Percentiles rank a stretch among this genome's conserved stretches.
Evolutionary conservation across 1,140 invertebrate species (phyloP).

Genomic region (Brachystomella parvula): DNA sequence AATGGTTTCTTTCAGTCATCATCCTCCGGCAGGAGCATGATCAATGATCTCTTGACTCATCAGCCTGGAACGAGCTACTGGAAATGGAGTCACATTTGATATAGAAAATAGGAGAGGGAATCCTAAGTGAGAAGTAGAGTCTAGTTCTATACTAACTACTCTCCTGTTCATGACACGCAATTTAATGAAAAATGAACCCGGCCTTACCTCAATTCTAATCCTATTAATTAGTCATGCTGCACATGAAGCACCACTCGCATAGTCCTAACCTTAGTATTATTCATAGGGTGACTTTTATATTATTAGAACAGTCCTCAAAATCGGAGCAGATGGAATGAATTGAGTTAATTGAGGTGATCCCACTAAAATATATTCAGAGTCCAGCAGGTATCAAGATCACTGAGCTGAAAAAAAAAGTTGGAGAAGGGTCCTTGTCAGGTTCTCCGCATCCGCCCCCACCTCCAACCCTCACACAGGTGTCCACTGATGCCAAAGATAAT

Average conservation of each 20-base stretch:
- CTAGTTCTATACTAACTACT: too few relatives aligned
- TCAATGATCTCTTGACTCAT: conserved; percentile 1
- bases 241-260: too few relatives aligned
- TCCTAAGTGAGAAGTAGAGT: too few relatives aligned
- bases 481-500: neutral
- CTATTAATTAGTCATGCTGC: conserved; percentile 13
- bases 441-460: conserved; percentile 1
- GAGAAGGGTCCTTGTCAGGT: neutral
- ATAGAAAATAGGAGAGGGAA: too few relatives aligned
- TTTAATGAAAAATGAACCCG: conserved; percentile 4
- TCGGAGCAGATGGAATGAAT: conserved; percentile 8
- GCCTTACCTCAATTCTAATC: conserved; percentile 3
- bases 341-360: neutral
- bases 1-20: neutral
- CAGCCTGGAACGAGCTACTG: neutral
- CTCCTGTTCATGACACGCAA: conserved; percentile 11
- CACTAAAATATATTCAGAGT: neutral
- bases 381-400: neutral
- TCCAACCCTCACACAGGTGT: neutral
- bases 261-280: neutral
- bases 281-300: neutral
- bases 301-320: neutral
- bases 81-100: neutral
- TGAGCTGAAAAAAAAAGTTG: neutral
- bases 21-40: too few relatives aligned